Evolutionary conservation across 2,888 invertebrate genomes (phyloP).

Genomic region (Luperina testacea): DNA sequence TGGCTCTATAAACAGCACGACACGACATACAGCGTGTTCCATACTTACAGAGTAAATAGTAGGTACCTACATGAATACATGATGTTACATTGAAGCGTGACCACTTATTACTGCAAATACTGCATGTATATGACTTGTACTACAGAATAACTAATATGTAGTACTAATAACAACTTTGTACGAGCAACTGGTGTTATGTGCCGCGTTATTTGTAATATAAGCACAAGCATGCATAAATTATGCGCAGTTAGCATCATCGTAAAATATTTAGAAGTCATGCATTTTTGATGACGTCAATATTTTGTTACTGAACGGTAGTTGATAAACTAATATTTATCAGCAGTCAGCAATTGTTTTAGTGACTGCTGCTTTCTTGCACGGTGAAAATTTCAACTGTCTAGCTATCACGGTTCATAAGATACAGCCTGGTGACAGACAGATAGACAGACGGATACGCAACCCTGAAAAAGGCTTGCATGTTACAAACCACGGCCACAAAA

Average conservation of each 20-base stretch:
- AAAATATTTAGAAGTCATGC: conserved; percentile 40
- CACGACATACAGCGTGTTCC: conserved; percentile 63
- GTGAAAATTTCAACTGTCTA: no score
- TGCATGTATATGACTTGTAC: conserved; percentile 20
- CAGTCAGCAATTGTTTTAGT: background rate
- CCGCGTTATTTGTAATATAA: conserved; percentile 40
- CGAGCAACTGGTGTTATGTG: conserved; percentile 50
- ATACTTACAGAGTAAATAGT: conserved; percentile 46
- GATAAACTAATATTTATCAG: conserved; percentile 3
- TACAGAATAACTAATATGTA: no score
- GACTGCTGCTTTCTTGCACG: background rate
- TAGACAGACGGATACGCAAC: no score
- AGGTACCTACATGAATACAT: conserved; percentile 69
- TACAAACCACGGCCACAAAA: conserved; percentile 13
- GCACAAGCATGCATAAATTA: conserved; percentile 44
- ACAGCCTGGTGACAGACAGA: no score
- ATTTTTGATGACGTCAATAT: conserved; percentile 38
- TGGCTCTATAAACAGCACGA: conserved; percentile 72
- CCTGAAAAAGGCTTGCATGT: conserved; percentile 3
- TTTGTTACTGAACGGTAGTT: conserved; percentile 19
- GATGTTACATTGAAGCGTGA: conserved; percentile 57
- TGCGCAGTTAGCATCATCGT: conserved; percentile 46
- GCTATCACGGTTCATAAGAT: no score
- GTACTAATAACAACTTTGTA: background rate
- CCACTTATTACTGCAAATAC: conserved; percentile 46